Evolutionary conservation across 2,888 invertebrate genomes (phyloP).

Genomic region (Meandrusa payeni): DNA sequence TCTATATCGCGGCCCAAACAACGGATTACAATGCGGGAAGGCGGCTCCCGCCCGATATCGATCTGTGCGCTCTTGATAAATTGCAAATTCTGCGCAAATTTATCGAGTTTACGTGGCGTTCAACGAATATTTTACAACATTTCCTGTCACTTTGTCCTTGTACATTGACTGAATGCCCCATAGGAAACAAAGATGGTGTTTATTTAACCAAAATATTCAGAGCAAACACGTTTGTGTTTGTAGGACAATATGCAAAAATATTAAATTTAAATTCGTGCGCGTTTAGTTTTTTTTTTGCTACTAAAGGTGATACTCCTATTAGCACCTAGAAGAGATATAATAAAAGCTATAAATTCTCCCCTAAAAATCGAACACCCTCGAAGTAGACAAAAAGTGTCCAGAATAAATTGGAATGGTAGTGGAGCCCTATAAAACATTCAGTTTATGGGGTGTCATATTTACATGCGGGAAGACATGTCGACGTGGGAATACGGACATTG

Average conservation of each 20-base stretch:
- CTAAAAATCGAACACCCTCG: conserved; percentile 75
- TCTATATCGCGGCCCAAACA: conserved; percentile 64
- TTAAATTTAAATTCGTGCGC: no score
- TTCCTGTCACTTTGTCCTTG: neutral
- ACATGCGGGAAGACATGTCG: conserved; percentile 71
- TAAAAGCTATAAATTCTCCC: conserved; percentile 69
- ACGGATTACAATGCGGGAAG: conserved; percentile 76
- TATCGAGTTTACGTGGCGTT: conserved; percentile 47
- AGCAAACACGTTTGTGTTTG: no score
- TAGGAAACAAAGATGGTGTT: neutral
- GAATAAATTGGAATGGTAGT: conserved; percentile 78
- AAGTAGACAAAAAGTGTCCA: conserved; percentile 76
- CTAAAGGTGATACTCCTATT: conserved; percentile 46
- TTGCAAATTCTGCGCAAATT: conserved; percentile 57
- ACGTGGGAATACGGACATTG: conserved; percentile 61
- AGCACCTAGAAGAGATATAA: conserved; percentile 58
- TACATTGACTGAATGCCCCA: neutral
- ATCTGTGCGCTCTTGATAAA: conserved; percentile 62
- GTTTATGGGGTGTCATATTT: conserved; percentile 81
- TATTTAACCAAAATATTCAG: no score
- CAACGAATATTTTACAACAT: conserved; percentile 27
- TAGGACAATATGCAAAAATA: no score
- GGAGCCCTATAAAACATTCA: conserved; percentile 77
- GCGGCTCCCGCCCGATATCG: conserved; percentile 55
- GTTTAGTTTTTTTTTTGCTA: no score